These are phyloP conservation scores for Acrossocheilus fasciatus DNA, from an alignment of 2,797 vertebrate genomes.

Conservation along the genomic window DNA sequence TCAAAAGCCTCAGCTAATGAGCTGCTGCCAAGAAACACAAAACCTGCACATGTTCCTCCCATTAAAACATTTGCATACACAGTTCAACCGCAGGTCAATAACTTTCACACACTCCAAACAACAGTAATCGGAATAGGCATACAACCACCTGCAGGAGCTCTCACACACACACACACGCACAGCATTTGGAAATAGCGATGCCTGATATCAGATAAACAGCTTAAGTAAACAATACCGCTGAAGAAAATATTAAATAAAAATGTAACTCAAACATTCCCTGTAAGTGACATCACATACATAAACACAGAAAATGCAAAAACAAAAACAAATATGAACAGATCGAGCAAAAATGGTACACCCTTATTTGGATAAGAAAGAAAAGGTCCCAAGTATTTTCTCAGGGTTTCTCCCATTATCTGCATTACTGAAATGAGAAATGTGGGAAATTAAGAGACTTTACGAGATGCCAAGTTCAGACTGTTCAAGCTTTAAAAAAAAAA, in stretches of 20 bases:
- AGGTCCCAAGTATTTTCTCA: not conserved
- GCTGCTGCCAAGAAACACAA: constrained; percentile 1
- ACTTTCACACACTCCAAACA: constrained; percentile 4
- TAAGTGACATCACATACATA: constrained; percentile 21
- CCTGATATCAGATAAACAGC: constrained; percentile 19
- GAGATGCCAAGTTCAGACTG: not conserved
- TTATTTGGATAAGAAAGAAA: constrained; percentile 17
- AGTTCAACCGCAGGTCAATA: constrained; percentile 35
- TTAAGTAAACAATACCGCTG: constrained; percentile 25
- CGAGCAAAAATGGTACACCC: not conserved
- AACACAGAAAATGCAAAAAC: constrained; percentile 29
- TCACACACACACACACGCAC: not conserved
- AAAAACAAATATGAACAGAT: constrained; percentile 27
- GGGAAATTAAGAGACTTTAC: not conserved
- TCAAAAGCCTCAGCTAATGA: constrained; percentile 12
- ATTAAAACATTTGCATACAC: constrained; percentile 21
- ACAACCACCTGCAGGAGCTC: constrained; percentile 12
- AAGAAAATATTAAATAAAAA: constrained; percentile 17
- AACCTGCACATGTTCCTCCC: not conserved
- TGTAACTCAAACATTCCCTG: constrained; percentile 13
- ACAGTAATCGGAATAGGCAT: not conserved
- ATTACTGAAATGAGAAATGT: not conserved
- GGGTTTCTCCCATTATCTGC: not conserved
- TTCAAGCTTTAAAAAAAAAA: not conserved
- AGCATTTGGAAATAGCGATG: constrained; percentile 18